phyloP scores from a whole-genome alignment of 1,140 invertebrate species.

The Caenorhabditis inopinata region DNA sequence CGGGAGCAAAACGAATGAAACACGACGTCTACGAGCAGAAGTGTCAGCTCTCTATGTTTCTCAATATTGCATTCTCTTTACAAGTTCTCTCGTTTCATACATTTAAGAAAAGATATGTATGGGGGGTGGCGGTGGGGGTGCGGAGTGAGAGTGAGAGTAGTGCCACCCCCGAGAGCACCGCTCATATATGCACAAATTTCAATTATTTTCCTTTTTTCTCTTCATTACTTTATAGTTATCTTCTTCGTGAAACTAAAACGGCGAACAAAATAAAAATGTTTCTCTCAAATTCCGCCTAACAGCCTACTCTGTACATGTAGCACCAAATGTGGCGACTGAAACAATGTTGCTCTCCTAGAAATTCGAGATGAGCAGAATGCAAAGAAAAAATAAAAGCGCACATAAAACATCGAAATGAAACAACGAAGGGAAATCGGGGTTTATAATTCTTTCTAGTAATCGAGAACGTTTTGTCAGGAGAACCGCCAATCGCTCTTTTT shows the following conservation, averaged over 20 bases:
- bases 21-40: slow-evolving; percentile 19
- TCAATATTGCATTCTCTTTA: neutral
- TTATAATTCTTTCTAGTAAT: too few species aligned
- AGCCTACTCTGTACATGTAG: too few species aligned
- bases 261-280: neutral
- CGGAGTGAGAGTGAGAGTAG: slow-evolving; percentile 1
- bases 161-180: slow-evolving; percentile 19
- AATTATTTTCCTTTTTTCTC: slow-evolving; percentile 9
- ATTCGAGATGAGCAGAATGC: slow-evolving; percentile 21
- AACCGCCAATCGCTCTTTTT: neutral
- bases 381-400: neutral
- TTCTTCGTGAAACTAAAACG: neutral
- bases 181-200: slow-evolving; percentile 34
- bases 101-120: slow-evolving; percentile 28
- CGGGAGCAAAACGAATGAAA: slow-evolving; percentile 29
- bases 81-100: slow-evolving; percentile 31
- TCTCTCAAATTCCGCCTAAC: too few species aligned
- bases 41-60: slow-evolving; percentile 29
- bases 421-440: too few species aligned
- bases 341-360: neutral
- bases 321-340: too few species aligned
- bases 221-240: neutral
- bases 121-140: neutral
- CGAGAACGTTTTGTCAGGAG: neutral
- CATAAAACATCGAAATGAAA: too few species aligned